Evolutionary conservation across 2,113 vertebrate genomes (phyloP).

Genomic region (Hystrix cristata): DNA sequence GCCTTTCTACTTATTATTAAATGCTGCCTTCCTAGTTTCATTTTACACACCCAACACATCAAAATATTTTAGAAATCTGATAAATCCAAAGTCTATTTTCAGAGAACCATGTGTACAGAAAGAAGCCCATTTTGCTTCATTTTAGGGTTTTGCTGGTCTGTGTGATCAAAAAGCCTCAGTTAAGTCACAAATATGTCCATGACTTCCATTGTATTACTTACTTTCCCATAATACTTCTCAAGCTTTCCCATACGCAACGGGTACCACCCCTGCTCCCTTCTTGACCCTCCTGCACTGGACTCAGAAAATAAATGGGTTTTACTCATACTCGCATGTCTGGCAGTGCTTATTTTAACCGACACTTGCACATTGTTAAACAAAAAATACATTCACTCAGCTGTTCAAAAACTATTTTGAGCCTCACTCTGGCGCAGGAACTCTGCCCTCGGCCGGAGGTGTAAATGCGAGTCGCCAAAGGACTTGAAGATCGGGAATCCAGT

Average conservation of each 20-base stretch:
- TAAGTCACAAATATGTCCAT: neutral
- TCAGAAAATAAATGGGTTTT: neutral
- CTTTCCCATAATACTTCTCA: neutral
- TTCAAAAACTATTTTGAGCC: neutral
- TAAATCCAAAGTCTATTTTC: neutral
- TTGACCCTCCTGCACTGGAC: neutral
- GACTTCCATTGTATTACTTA: neutral
- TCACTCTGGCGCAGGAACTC: neutral
- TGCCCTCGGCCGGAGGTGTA: neutral
- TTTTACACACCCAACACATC: neutral
- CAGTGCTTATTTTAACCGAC: neutral
- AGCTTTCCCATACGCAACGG: neutral
- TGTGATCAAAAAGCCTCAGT: neutral
- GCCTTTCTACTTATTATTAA: neutral
- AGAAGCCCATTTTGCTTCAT: neutral
- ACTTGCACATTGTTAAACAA: neutral
- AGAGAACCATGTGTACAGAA: neutral
- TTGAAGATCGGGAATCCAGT: neutral
- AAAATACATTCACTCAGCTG: neutral
- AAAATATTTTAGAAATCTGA: slow-evolving; percentile 34
- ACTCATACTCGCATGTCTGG: neutral
- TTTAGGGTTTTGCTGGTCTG: neutral
- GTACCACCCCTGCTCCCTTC: neutral
- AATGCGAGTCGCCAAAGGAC: neutral
- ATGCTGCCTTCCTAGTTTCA: neutral